Conservation (phyloP, 2,113 vertebrate genomes). For the Microcebus ravelobensis region DNA sequence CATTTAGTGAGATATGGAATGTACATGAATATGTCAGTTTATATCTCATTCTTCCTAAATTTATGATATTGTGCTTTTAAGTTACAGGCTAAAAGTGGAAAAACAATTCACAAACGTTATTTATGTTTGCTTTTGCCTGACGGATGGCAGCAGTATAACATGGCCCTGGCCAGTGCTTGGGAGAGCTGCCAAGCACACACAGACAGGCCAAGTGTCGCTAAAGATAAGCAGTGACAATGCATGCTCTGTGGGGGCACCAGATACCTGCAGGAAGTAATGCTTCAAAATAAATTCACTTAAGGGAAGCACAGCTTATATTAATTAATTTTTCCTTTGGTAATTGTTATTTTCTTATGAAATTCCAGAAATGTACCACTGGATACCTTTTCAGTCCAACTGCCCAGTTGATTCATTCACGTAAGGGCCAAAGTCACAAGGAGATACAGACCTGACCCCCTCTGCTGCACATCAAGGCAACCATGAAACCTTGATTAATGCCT, state of each 20-base stretch:
- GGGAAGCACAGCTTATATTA: neutral
- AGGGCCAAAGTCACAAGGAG: neutral
- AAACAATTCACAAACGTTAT: neutral
- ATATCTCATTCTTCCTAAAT: neutral
- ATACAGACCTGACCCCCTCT: neutral
- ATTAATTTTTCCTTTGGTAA: neutral
- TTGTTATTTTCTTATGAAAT: neutral
- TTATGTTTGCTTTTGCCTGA: constrained; percentile 8
- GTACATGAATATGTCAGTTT: neutral
- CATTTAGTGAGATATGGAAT: neutral
- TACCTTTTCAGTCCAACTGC: neutral
- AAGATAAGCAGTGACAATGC: neutral
- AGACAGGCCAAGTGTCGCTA: neutral
- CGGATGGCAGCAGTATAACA: neutral
- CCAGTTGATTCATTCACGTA: too few species aligned
- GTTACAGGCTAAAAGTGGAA: neutral
- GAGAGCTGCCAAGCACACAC: neutral
- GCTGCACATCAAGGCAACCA: neutral
- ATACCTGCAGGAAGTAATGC: neutral
- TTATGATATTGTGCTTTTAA: neutral
- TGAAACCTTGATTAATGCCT: neutral
- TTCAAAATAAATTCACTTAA: neutral
- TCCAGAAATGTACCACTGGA: neutral
- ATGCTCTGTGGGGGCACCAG: neutral
- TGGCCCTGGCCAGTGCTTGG: neutral